These are phyloP conservation scores for Chlorospingus flavigularis DNA, from an alignment of 2,797 vertebrate species.

Conservation along the genomic window DNA sequence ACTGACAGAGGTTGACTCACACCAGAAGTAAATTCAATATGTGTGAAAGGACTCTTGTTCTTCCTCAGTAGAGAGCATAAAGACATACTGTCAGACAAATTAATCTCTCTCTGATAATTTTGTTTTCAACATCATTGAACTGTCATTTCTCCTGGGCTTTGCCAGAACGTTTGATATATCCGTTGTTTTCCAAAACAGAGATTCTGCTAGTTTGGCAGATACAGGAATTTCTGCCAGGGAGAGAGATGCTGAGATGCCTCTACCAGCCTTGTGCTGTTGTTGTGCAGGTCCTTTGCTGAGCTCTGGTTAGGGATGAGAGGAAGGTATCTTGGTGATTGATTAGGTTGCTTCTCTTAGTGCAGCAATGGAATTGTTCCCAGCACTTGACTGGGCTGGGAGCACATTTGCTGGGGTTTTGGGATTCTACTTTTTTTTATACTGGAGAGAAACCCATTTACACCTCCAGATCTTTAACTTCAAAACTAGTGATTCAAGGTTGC, in stretches of 20 bases:
- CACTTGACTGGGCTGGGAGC: neutral
- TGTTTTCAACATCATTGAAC: constrained; percentile 16
- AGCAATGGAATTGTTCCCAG: neutral
- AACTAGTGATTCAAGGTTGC: neutral
- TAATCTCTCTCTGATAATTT: constrained; percentile 39
- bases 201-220: neutral
- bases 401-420: neutral
- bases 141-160: constrained; percentile 28
- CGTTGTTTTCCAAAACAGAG: neutral
- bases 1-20: neutral
- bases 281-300: neutral
- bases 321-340: neutral
- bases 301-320: neutral
- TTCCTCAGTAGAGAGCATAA: neutral
- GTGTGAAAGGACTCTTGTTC: neutral
- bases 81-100: constrained; percentile 16
- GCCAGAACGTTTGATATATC: neutral
- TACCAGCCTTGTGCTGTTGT: neutral
- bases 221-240: neutral
- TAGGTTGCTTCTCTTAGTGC: neutral
- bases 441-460: neutral
- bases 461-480: neutral
- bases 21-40: neutral
- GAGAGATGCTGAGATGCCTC: neutral
- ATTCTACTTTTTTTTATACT: neutral